Evolutionary conservation across 2,888 invertebrate genomes (phyloP).

Genomic region (Blomia tropicalis): DNA sequence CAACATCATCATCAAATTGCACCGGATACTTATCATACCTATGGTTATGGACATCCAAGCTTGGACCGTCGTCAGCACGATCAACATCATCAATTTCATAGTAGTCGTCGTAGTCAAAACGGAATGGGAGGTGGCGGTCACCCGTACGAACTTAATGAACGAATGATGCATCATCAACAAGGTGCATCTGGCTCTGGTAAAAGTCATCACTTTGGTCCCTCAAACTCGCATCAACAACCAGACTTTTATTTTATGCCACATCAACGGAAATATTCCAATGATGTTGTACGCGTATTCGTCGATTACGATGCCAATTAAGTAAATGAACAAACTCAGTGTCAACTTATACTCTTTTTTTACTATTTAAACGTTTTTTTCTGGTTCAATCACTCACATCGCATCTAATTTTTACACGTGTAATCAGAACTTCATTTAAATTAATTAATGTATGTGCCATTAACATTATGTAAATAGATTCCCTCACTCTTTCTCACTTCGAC

Average conservation of each 20-base stretch:
- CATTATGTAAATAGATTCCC: too few relatives aligned
- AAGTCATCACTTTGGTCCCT: constrained; percentile 2
- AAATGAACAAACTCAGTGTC: too few relatives aligned
- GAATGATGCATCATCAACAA: not conserved
- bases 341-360: too few relatives aligned
- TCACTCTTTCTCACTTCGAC: too few relatives aligned
- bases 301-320: constrained; percentile 51
- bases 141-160: not conserved
- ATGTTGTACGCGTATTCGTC: constrained; percentile 66
- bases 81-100: not conserved
- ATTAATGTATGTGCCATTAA: too few relatives aligned
- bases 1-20: not conserved
- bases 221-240: constrained; percentile 37
- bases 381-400: too few relatives aligned
- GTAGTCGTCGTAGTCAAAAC: not conserved
- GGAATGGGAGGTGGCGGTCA: not conserved
- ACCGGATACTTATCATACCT: not conserved
- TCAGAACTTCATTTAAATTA: too few relatives aligned
- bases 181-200: not conserved
- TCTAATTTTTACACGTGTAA: too few relatives aligned
- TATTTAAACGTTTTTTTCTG: too few relatives aligned
- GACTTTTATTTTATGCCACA: constrained; percentile 93
- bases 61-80: constrained; percentile 11
- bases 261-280: constrained; percentile 79
- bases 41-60: constrained; percentile 2